These are phyloP conservation scores for Seladonia tumulorum DNA, from an alignment of 2,888 invertebrate genomes.

Conservation along the genomic window DNA sequence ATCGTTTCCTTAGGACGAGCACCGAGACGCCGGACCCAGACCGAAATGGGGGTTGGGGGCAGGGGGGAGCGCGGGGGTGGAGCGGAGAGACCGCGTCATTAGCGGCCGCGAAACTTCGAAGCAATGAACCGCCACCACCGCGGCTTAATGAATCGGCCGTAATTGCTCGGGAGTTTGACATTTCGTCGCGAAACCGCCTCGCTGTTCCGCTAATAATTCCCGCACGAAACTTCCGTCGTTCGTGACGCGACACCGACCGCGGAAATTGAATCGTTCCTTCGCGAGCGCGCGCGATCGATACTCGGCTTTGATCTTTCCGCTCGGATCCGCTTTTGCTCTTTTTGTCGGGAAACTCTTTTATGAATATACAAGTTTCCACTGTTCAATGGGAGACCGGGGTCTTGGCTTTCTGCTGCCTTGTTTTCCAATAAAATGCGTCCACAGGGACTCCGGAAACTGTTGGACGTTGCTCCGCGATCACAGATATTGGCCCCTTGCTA, in stretches of 20 bases:
- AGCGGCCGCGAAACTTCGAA: slow-evolving; percentile 61
- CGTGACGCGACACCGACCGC: slow-evolving; percentile 20
- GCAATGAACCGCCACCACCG: slow-evolving; percentile 49
- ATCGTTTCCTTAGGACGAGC: slow-evolving; percentile 54
- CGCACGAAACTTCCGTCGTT: slow-evolving; percentile 38
- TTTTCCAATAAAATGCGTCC: slow-evolving; percentile 1
- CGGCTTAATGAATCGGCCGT: slow-evolving; percentile 63
- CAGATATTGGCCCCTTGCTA: not conserved
- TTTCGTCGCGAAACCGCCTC: slow-evolving; percentile 54
- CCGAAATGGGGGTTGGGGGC: not conserved
- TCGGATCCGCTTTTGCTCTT: not conserved
- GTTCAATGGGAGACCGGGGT: slow-evolving; percentile 6
- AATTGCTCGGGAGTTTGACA: slow-evolving; percentile 64
- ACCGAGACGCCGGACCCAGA: slow-evolving; percentile 11
- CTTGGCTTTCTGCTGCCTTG: not conserved
- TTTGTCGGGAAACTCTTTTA: not conserved
- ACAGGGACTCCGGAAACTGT: not conserved
- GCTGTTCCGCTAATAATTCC: slow-evolving; percentile 52
- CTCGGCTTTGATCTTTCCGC: not conserved
- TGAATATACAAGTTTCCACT: slow-evolving; percentile 2
- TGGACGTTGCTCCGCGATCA: not conserved
- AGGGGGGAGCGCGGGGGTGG: not conserved
- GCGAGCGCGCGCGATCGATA: not conserved
- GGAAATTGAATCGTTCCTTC: slow-evolving; percentile 21
- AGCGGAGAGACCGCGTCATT: slow-evolving; percentile 48